phyloP scores from a whole-genome alignment of 2,113 vertebrate species.

The Labrus mixtus region DNA sequence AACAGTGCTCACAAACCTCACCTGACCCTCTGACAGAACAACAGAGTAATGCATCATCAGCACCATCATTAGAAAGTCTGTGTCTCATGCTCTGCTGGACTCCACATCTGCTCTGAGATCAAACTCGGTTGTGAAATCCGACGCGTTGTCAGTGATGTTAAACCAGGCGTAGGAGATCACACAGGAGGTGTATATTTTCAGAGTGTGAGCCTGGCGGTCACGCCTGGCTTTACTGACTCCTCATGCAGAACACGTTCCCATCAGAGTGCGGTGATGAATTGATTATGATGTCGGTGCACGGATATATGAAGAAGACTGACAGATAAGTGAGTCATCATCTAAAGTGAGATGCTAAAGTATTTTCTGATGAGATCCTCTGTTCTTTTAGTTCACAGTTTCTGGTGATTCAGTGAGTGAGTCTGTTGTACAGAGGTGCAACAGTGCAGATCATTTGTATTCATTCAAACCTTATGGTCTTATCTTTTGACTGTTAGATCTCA shows the following conservation, averaged over 20 bases:
- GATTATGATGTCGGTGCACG: slow-evolving; percentile 40
- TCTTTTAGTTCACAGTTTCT: slow-evolving; percentile 8
- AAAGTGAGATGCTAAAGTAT: neutral
- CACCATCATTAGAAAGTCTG: neutral
- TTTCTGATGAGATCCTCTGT: neutral
- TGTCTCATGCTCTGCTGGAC: slow-evolving; percentile 24
- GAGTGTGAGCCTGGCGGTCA: slow-evolving; percentile 43
- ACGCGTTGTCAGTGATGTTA: slow-evolving; percentile 37
- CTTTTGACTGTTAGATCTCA: too few relatives aligned
- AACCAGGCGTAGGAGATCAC: slow-evolving; percentile 55
- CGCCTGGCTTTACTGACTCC: slow-evolving; percentile 37
- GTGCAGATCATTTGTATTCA: too few relatives aligned
- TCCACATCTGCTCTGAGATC: slow-evolving; percentile 42
- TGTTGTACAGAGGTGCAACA: too few relatives aligned
- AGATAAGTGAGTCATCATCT: slow-evolving; percentile 45
- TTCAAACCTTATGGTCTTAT: too few relatives aligned
- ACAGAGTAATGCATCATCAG: slow-evolving; percentile 16
- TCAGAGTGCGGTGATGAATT: slow-evolving; percentile 46
- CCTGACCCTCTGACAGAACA: slow-evolving; percentile 22
- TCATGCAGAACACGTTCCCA: slow-evolving; percentile 43
- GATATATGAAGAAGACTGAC: neutral
- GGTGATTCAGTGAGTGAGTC: neutral
- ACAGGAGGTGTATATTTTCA: slow-evolving; percentile 64
- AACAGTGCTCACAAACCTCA: slow-evolving; percentile 26
- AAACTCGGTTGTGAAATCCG: slow-evolving; percentile 1